phyloP scores from a whole-genome alignment of 2,797 vertebrate genomes.

The Sphaeramia orbicularis region DNA sequence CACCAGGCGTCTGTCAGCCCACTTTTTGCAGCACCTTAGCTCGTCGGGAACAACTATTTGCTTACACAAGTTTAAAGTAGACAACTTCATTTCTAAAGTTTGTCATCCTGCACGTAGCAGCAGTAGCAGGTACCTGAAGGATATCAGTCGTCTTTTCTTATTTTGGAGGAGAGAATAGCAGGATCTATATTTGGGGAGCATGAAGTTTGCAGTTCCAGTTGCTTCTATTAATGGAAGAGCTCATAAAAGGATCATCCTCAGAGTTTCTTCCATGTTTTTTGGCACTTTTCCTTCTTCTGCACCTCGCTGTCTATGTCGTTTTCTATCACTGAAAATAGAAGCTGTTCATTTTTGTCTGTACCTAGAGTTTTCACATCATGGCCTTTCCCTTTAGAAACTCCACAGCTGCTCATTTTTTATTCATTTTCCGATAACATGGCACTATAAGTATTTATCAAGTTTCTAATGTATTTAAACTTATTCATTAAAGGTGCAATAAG shows the following conservation, averaged over 20 bases:
- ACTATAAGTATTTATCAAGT: slow-evolving; percentile 17
- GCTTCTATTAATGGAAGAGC: slow-evolving; percentile 64
- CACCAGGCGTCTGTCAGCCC: not conserved
- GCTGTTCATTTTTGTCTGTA: slow-evolving; percentile 21
- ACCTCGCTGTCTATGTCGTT: not conserved
- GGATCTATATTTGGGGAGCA: slow-evolving; percentile 59
- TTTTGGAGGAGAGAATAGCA: slow-evolving; percentile 38
- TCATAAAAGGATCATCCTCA: slow-evolving; percentile 51
- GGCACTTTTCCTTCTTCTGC: slow-evolving; percentile 51
- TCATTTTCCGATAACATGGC: slow-evolving; percentile 40
- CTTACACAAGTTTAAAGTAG: slow-evolving; percentile 14
- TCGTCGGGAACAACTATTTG: slow-evolving; percentile 22
- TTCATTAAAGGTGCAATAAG: slow-evolving; percentile 2
- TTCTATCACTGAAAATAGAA: slow-evolving; percentile 10
- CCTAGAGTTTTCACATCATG: slow-evolving; percentile 11
- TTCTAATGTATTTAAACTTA: slow-evolving; percentile 23
- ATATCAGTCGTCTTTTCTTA: slow-evolving; percentile 11
- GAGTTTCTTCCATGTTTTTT: slow-evolving; percentile 56
- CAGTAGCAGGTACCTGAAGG: slow-evolving; percentile 34
- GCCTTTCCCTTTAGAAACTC: slow-evolving; percentile 17
- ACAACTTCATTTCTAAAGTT: slow-evolving; percentile 31
- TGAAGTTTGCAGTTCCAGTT: slow-evolving; percentile 34
- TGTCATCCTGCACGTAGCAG: slow-evolving; percentile 26
- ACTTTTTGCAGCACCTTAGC: slow-evolving; percentile 15
- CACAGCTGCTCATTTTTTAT: not conserved